Conservation (phyloP, 2,113 vertebrate genomes). For the Martes martes region DNA sequence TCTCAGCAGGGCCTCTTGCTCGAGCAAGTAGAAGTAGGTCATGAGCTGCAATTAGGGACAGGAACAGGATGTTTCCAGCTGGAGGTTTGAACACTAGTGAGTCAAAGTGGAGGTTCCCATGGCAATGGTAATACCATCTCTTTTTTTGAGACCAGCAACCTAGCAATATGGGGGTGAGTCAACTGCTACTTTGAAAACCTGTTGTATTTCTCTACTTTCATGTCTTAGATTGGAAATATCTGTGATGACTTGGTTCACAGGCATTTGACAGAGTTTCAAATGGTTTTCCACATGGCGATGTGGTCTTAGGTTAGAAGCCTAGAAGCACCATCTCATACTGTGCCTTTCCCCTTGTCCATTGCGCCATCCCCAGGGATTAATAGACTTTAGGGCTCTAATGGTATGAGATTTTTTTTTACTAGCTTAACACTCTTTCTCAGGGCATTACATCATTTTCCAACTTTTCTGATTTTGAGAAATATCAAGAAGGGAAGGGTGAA, state of each 20-base stretch:
- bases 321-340: not conserved
- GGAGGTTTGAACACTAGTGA: not conserved
- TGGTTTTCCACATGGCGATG: not conserved
- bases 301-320: not conserved
- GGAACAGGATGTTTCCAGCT: constrained; percentile 40
- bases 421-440: not conserved
- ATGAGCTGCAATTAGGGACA: not conserved
- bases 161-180: not conserved
- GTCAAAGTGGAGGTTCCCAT: constrained; percentile 60
- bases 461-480: constrained; percentile 1
- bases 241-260: not conserved
- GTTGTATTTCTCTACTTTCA: not conserved
- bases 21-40: constrained; percentile 32
- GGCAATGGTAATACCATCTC: constrained; percentile 14
- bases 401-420: not conserved
- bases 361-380: not conserved
- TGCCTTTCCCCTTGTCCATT: not conserved
- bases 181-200: constrained; percentile 26
- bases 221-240: not conserved
- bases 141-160: constrained; percentile 45
- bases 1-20: not conserved
- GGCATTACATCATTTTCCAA: not conserved
- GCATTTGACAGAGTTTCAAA: not conserved
- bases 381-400: not conserved
- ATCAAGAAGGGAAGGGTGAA: not conserved